A percentile compares a stretch with the other conserved stretches of the same genome.
These are phyloP conservation scores for Rynchops niger DNA, from an alignment of 2,113 vertebrate genomes.

Conservation along the genomic window DNA sequence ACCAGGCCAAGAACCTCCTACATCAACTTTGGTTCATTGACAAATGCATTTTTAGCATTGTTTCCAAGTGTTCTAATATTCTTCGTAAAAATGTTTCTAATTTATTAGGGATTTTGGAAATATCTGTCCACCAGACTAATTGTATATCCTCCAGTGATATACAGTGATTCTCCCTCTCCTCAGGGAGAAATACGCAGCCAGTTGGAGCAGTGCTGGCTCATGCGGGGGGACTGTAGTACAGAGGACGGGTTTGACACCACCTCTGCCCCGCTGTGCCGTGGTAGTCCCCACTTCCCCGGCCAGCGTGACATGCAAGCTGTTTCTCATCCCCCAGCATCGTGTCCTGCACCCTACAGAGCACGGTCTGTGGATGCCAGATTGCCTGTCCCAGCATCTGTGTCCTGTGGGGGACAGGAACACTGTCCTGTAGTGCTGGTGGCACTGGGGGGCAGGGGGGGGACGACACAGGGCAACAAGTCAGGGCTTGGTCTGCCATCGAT, in stretches of 20 bases:
- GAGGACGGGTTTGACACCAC: fast-evolving
- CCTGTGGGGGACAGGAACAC: not conserved
- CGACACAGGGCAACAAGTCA: no score
- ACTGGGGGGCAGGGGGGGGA: no score
- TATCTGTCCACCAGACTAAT: not conserved
- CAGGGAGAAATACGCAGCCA: not conserved
- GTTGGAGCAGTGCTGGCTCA: not conserved
- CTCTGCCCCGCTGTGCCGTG: fast-evolving
- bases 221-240: fast-evolving
- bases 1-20: not conserved
- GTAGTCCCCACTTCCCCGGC: not conserved
- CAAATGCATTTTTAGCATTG: not conserved
- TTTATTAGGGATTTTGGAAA: not conserved
- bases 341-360: not conserved
- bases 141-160: not conserved
- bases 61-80: not conserved
- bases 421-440: not conserved
- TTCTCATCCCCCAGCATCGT: not conserved
- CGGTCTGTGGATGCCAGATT: no score
- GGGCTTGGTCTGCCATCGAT: fast-evolving
- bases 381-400: not conserved
- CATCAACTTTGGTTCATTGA: not conserved
- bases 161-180: no score
- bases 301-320: fast-evolving
- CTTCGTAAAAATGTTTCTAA: not conserved